Conservation (phyloP, 1,140 invertebrate genomes). For the Battus philenor region DNA sequence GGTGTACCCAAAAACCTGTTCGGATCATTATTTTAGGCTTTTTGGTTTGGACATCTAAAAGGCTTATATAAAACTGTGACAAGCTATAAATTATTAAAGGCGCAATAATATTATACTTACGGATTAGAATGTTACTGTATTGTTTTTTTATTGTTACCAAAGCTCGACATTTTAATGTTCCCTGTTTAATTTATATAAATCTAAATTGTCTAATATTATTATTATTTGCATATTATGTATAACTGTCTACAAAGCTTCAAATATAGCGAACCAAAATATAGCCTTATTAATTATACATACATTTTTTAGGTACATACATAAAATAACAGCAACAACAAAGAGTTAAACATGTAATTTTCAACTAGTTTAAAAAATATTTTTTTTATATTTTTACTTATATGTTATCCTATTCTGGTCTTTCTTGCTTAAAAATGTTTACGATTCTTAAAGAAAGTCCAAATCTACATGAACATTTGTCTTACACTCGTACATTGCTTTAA, state of each 20-base stretch:
- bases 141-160: neutral
- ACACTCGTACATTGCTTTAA: neutral
- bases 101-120: neutral
- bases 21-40: conserved; percentile 4
- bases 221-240: neutral
- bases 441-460: too few relatives aligned
- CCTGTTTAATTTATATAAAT: neutral
- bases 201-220: neutral
- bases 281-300: too few relatives aligned
- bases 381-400: too few relatives aligned
- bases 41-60: conserved; percentile 24
- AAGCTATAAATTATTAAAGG: conserved; percentile 24
- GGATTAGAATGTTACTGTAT: conserved; percentile 5
- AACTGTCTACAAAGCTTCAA: neutral
- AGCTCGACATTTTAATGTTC: neutral
- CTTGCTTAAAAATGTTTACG: too few relatives aligned
- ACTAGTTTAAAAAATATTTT: too few relatives aligned
- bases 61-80: conserved; percentile 25
- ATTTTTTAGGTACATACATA: too few relatives aligned
- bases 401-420: too few relatives aligned
- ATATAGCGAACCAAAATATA: neutral
- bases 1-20: conserved; percentile 19
- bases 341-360: too few relatives aligned
- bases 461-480: neutral
- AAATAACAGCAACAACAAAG: too few relatives aligned